Conservation (phyloP, 2,797 vertebrate species). For the Lutjanus campechanus region DNA sequence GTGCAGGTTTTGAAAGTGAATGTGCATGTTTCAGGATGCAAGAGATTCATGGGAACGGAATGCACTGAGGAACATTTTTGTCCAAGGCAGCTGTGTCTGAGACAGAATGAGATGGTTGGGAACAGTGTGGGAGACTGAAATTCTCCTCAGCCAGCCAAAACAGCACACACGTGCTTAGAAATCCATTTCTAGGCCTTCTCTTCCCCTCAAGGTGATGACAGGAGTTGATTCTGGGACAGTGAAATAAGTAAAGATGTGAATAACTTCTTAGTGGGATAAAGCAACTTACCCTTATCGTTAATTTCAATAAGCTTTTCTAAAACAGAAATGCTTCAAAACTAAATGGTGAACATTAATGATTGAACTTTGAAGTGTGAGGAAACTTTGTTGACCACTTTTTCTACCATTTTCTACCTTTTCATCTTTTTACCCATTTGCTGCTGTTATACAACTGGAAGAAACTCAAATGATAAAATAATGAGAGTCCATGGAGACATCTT, state of each 20-base stretch:
- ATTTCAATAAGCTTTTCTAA: too few species aligned
- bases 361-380: background rate
- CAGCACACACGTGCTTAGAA: conserved; percentile 21
- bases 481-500: background rate
- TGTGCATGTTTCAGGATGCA: conserved; percentile 31
- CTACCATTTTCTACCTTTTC: background rate
- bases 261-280: background rate
- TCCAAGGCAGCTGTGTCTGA: conserved; percentile 53
- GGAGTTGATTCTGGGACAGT: background rate
- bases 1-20: background rate
- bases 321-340: background rate
- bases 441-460: conserved; percentile 4
- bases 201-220: background rate
- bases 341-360: background rate
- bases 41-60: conserved; percentile 59
- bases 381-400: background rate
- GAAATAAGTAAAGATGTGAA: background rate
- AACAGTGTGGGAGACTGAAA: conserved; percentile 38
- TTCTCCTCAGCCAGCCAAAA: conserved; percentile 34
- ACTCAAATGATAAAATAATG: conserved; percentile 34
- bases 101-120: conserved; percentile 8
- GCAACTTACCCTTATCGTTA: background rate
- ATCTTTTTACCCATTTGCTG: conserved; percentile 6
- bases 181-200: background rate
- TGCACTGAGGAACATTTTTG: conserved; percentile 37